Base-by-base conservation (phyloP, 2,113 vertebrate genomes). In the Colinus virginianus region DNA sequence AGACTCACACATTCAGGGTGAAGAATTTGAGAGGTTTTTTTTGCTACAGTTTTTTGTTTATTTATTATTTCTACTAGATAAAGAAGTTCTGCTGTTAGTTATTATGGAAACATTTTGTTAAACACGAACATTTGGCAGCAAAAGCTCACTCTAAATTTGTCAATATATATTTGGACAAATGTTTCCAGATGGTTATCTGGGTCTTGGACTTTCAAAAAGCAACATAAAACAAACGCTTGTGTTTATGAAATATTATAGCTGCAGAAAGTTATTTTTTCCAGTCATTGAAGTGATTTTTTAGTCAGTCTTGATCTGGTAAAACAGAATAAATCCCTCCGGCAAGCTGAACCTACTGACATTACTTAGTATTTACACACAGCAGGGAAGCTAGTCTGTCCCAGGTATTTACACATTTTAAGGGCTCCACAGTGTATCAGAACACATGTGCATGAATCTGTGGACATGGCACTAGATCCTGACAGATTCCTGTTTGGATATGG, bases 101-200 rank as follows among this genome's bases (percentile, higher is more conserved):
- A 89, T 95, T 88, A 46, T 77, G 75, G 81, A 96, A 95, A 93
- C 12, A 70, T 89, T 94, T 93, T 79, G 63, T 92, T 42, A 79
- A 75, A 87, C 46, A 85, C 25, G 72, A 95, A 91, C 38, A 90
- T 74, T 85, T 89, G 87, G 88, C 93, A 88, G 72, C 30, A 91
- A 94, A 94, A 85, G 12, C 56, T 87, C 42, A 20, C 59, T 94
- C 83, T 93, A 93, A 90, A 90, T 94, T 94, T 95, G 87, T 87
- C 63, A 74, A 86, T 91, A 85, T 83, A 71, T 80, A 88, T 85
- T 94, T 95, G 88, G 85, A 91, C 79, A 91, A 95, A 94, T 32
- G 30, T 93, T 94, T 96, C 92, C 90, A 93, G 85, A 88, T 90
- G 64, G 79, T 78, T 94, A 83, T 89, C 75, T 89, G 48, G 53